phyloP scores from a whole-genome alignment of 2,797 vertebrate species.

The Echiichthys vipera region DNA sequence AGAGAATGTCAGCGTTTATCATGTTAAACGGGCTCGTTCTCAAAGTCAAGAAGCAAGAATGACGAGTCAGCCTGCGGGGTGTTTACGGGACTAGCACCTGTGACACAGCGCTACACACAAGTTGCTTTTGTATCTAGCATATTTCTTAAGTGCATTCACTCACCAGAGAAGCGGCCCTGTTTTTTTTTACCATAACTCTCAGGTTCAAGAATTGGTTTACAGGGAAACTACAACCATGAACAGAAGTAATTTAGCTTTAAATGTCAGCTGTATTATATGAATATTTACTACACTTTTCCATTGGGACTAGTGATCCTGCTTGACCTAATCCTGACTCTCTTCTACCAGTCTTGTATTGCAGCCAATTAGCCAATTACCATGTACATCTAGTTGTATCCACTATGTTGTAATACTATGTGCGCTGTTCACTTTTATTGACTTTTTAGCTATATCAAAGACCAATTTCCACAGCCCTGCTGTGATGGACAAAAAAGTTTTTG shows the following conservation, averaged over 20 bases:
- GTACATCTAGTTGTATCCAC: not conserved
- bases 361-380: not conserved
- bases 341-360: not conserved
- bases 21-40: slow-evolving; percentile 7
- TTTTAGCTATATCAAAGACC: not conserved
- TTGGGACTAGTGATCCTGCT: slow-evolving; percentile 13
- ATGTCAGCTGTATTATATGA: slow-evolving; percentile 37
- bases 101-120: slow-evolving; percentile 21
- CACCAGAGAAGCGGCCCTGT: not conserved
- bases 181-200: not conserved
- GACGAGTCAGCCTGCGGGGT: slow-evolving; percentile 26
- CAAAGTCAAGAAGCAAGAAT: not conserved
- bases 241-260: slow-evolving; percentile 19
- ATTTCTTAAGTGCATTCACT: slow-evolving; percentile 4
- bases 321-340: not conserved
- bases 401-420: too few relatives aligned
- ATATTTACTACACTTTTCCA: slow-evolving; percentile 12
- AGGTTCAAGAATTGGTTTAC: slow-evolving; percentile 16
- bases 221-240: not conserved
- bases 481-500: not conserved
- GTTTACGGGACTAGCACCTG: slow-evolving; percentile 30
- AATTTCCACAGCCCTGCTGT: not conserved
- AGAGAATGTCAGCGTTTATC: slow-evolving; percentile 40
- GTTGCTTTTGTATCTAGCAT: not conserved
- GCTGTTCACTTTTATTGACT: not conserved